Evolutionary conservation across 2,888 invertebrate genomes (phyloP), one percentile per base, ranked within the genome.

Genomic region (Sussaba pulchella): DNA sequence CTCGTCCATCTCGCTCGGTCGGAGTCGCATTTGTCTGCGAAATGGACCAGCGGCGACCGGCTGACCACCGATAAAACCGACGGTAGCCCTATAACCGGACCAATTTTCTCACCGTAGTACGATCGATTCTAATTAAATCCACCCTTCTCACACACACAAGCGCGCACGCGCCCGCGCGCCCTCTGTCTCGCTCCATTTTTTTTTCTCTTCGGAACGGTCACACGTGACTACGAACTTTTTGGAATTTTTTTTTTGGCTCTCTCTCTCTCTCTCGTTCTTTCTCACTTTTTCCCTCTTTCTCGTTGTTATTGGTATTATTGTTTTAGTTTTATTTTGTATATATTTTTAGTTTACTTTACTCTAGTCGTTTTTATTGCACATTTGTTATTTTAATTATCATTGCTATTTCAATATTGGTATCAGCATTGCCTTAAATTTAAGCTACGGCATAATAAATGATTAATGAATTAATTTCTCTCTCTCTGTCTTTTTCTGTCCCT

Each of bases 91-190:
- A 83, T 86, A 85, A 82, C 81, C 85, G 78, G 82, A 84, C 76
- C 87, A 87, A 88, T 87, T 87, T 85, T 84, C 84, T 80, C 77
- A 77, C 72, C 61, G 14, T 10, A 14, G 19, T 78, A 77, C 87
- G 87, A 87, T 88, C 88, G 88, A 89, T 89, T 87, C 85, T 88
- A 88, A 88, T 88, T 89, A 88, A 88, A 87, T 89, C 87, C 85
- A 88, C 88, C 88, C 84, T 31, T 31, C 31, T 31, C 4, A 31
- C 31, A 31, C 31, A 31, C 31, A 88, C 85, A 88, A 88, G 88
- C 84, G 87, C 86, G 83, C 12, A 36, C 50, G 39, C 24, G 31
- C 57, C 8, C 26, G 52, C n/a, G n/a, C n/a, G n/a, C n/a, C n/a
- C n/a, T 50, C 57, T 5, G 43, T 14, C 47, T 47, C 47, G 39